phyloP scores from a whole-genome alignment of 2,797 vertebrate species.

The Chloroceryle amazona region DNA sequence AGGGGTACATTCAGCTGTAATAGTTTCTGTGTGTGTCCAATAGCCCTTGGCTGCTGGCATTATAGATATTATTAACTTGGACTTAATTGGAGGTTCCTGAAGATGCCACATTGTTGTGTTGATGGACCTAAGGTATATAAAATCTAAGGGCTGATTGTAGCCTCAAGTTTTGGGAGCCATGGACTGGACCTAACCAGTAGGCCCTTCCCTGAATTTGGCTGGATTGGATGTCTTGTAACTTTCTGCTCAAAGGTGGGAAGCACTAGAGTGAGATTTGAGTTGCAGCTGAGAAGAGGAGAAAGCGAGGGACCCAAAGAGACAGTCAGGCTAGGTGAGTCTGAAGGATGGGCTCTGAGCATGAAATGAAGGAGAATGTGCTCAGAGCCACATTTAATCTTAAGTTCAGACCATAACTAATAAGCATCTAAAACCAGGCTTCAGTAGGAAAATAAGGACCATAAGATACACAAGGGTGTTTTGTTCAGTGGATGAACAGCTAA shows the following conservation, averaged over 20 bases:
- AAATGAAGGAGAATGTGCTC: neutral
- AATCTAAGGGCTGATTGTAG: neutral
- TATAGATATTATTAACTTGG: neutral
- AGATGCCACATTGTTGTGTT: neutral
- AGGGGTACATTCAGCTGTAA: neutral
- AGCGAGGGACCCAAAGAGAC: too few species aligned
- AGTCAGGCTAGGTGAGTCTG: neutral
- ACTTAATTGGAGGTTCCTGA: neutral
- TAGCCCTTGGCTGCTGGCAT: neutral
- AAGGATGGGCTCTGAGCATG: neutral
- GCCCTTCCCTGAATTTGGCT: neutral
- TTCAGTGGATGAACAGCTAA: neutral
- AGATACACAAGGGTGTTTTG: neutral
- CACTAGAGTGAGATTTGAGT: neutral
- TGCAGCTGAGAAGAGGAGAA: neutral
- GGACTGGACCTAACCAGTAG: neutral
- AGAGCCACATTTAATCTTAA: neutral
- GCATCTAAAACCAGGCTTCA: neutral
- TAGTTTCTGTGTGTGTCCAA: neutral
- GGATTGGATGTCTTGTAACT: neutral
- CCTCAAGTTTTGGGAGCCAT: fast-evolving
- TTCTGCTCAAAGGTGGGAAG: neutral
- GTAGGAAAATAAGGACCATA: neutral
- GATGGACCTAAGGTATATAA: neutral
- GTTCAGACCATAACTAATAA: neutral